Conservation (phyloP, 2,797 vertebrate species). For the Sebastes steindachneri region DNA sequence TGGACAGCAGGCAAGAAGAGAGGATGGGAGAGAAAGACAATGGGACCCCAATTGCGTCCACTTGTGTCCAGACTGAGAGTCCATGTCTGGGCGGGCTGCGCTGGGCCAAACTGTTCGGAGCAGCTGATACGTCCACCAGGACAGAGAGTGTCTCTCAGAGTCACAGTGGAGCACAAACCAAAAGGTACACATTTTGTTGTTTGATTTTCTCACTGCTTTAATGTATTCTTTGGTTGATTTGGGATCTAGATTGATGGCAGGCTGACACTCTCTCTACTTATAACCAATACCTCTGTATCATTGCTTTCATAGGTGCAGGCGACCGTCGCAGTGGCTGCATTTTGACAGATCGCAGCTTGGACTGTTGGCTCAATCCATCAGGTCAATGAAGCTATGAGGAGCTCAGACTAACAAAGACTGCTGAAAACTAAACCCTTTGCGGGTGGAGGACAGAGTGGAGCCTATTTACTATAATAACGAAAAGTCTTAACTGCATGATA, state of each 20-base stretch:
- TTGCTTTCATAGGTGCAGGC: conserved; percentile 65
- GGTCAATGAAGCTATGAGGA: conserved; percentile 80
- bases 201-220: background rate
- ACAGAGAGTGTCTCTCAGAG: conserved; percentile 69
- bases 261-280: background rate
- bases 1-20: conserved; percentile 53
- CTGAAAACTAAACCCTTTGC: conserved; percentile 2
- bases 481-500: conserved; percentile 44
- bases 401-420: conserved; percentile 32
- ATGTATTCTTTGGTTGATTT: background rate
- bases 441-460: background rate
- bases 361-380: conserved; percentile 88
- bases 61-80: conserved; percentile 50
- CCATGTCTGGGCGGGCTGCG: conserved; percentile 76
- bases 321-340: conserved; percentile 93
- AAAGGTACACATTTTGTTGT: conserved; percentile 8
- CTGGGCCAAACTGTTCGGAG: conserved; percentile 95
- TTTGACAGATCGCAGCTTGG: conserved; percentile 90
- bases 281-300: conserved; percentile 5
- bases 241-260: background rate
- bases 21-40: conserved; percentile 42
- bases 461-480: conserved; percentile 5
- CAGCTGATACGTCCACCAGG: conserved; percentile 68
- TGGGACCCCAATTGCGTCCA: conserved; percentile 51
- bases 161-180: conserved; percentile 25